Evolutionary conservation across 2,888 invertebrate species (phyloP).

Genomic region (Poecilobothrus nobilitatus): DNA sequence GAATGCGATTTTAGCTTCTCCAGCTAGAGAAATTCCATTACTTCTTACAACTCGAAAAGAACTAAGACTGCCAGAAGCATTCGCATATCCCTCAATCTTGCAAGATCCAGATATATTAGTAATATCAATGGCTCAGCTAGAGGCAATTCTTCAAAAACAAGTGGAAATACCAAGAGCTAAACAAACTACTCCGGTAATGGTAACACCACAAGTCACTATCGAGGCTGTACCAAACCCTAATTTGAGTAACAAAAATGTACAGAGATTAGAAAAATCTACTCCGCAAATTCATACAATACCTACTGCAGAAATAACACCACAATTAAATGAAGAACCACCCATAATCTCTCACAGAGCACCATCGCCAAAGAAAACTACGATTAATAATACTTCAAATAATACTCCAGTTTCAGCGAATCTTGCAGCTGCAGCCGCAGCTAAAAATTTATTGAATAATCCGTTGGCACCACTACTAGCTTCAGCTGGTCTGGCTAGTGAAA

Average conservation of each 20-base stretch:
- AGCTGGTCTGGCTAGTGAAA: conserved; percentile 50
- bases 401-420: conserved; percentile 11
- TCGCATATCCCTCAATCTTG: conserved; percentile 61
- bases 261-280: conserved; percentile 23
- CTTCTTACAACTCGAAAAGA: conserved; percentile 63
- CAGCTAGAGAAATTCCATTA: conserved; percentile 68
- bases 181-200: conserved; percentile 29
- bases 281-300: conserved; percentile 17
- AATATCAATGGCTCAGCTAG: conserved; percentile 65
- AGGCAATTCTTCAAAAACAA: conserved; percentile 54
- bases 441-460: conserved; percentile 21
- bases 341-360: background rate
- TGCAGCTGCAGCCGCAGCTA: conserved; percentile 18
- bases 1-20: conserved; percentile 60
- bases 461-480: conserved; percentile 25
- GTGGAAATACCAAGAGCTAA: conserved; percentile 34
- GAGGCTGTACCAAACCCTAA: conserved; percentile 27
- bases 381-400: background rate
- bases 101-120: conserved; percentile 72
- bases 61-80: conserved; percentile 62
- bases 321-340: conserved; percentile 19
- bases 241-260: conserved; percentile 25
- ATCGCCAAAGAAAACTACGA: background rate
- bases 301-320: conserved; percentile 21
- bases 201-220: conserved; percentile 25